phyloP scores from a whole-genome alignment of 2,888 invertebrate species.

The Melanophora roralis region DNA sequence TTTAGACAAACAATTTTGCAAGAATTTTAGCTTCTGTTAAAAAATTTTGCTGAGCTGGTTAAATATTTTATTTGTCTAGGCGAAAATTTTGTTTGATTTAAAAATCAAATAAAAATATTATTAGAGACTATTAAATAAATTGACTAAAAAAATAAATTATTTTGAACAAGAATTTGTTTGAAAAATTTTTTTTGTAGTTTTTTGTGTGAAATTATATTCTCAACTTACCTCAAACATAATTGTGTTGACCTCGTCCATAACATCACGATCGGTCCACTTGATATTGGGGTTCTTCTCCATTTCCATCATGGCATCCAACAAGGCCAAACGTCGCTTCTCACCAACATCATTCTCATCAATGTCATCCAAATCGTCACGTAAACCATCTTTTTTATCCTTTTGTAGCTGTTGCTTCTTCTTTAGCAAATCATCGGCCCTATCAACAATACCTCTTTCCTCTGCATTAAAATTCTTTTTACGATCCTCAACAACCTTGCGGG shows the following conservation, averaged over 20 bases:
- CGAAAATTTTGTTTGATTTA: too few relatives aligned
- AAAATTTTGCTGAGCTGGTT: too few relatives aligned
- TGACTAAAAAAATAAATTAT: too few relatives aligned
- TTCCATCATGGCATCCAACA: conserved; percentile 92
- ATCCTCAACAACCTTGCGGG: conserved; percentile 82
- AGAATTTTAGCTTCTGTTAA: too few relatives aligned
- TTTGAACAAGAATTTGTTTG: too few relatives aligned
- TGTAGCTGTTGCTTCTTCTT: conserved; percentile 41
- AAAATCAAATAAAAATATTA: too few relatives aligned
- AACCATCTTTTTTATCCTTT: conserved; percentile 77
- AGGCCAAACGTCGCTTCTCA: conserved; percentile 87
- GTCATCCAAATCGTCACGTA: conserved; percentile 87
- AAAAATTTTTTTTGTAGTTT: too few relatives aligned
- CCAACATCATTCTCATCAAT: conserved; percentile 89
- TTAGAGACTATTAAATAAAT: too few relatives aligned
- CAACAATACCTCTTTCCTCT: conserved; percentile 70
- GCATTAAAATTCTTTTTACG: conserved; percentile 80
- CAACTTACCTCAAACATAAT: conserved; percentile 86
- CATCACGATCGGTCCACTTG: conserved; percentile 85
- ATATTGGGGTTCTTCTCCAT: conserved; percentile 85
- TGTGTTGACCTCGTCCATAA: conserved; percentile 91
- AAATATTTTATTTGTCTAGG: too few relatives aligned
- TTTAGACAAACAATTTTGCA: too few relatives aligned
- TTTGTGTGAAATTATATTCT: too few relatives aligned
- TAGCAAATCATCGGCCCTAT: conserved; percentile 73